Percentiles rank a stretch among this genome's conserved stretches.
Evolutionary conservation across 2,113 vertebrate species (phyloP).

Genomic region (Madoqua kirkii): DNA sequence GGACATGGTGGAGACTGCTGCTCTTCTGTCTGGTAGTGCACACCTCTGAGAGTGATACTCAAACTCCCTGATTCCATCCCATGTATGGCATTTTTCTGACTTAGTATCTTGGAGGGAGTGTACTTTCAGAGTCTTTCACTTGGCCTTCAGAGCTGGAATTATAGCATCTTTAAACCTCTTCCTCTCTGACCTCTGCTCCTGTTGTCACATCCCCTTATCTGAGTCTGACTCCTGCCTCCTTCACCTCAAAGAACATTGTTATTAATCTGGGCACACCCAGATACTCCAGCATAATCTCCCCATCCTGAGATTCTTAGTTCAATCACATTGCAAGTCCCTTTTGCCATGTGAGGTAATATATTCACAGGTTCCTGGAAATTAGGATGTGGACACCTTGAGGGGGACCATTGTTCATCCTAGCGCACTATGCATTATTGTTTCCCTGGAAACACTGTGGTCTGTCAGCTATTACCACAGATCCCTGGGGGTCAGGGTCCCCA

Average conservation of each 20-base stretch:
- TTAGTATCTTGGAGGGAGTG: neutral
- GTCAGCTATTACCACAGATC: neutral
- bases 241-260: neutral
- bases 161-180: neutral
- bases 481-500: neutral
- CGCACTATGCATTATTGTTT: neutral
- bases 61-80: neutral
- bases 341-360: neutral
- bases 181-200: neutral
- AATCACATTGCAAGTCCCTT: neutral
- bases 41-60: neutral
- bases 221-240: neutral
- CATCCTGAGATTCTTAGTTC: neutral
- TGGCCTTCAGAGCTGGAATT: neutral
- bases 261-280: neutral
- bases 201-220: neutral
- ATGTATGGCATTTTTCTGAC: neutral
- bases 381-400: neutral
- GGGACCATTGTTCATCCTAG: neutral
- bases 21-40: neutral
- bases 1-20: neutral
- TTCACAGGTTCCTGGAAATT: neutral
- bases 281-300: neutral
- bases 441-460: neutral
- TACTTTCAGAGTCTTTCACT: neutral